Percentiles rank a stretch among this genome's conserved stretches.
Evolutionary conservation across 2,888 invertebrate species (phyloP).

Genomic region (Eumacrocentrus americanus): DNA sequence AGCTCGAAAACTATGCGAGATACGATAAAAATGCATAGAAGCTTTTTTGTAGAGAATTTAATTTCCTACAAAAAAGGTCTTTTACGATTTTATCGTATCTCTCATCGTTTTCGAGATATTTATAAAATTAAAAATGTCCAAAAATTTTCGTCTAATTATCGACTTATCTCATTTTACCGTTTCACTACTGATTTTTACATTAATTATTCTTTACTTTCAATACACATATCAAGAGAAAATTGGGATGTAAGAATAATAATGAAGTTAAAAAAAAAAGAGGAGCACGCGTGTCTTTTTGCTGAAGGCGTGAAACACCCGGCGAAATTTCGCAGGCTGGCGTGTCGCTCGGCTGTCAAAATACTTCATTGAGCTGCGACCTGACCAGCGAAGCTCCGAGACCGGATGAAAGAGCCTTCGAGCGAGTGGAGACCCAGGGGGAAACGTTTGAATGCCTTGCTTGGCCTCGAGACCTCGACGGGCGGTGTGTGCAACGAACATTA

Average conservation of each 20-base stretch:
- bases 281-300: constrained; percentile 30
- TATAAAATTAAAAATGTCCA: too few relatives aligned
- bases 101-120: too few relatives aligned
- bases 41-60: too few relatives aligned
- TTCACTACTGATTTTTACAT: too few relatives aligned
- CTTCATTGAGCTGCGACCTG: constrained; percentile 46
- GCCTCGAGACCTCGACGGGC: neutral
- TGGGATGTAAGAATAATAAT: neutral
- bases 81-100: too few relatives aligned
- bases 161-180: too few relatives aligned
- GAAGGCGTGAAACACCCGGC: constrained; percentile 54
- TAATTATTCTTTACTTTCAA: too few relatives aligned
- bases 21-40: too few relatives aligned
- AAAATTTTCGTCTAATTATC: too few relatives aligned
- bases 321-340: constrained; percentile 56
- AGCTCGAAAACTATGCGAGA: too few relatives aligned
- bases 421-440: constrained; percentile 32
- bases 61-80: too few relatives aligned
- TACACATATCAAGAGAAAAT: neutral
- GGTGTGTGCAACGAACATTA: neutral
- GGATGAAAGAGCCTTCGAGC: constrained; percentile 24
- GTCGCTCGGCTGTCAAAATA: constrained; percentile 60
- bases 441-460: constrained; percentile 1
- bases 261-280: constrained; percentile 5
- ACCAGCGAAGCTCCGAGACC: constrained; percentile 39